Evolutionary conservation across 2,113 vertebrate genomes (phyloP), one percentile per base, ranked within the genome.

Genomic region (Cochlearius cochlearius): DNA sequence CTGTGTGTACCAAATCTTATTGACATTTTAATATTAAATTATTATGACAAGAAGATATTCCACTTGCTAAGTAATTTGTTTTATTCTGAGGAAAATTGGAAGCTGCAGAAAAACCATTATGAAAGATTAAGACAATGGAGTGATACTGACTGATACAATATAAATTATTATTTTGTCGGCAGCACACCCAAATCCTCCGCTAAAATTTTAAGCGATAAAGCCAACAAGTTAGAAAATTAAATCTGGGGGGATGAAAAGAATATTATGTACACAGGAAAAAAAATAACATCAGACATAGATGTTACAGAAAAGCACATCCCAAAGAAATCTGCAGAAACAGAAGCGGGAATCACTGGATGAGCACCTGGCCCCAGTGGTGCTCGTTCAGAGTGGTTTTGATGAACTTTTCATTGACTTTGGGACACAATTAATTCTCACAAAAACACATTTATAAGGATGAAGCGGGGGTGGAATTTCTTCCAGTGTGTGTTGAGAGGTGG

Each of bases 1-100:
- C 88, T 95, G 94, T 97, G 96, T 97, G 96, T 96, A 97, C 96
- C 94, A 96, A 98, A 96, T 95, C 96, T 97, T 97, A 97, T 97
- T 97, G 97, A 97, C 97, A 97, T 98, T 97, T 97, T 98, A 97
- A 97, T 98, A 98, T 97, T 97, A 98, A 97, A 97, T 98, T 97
- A 97, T 97, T 97, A 97, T 97, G 97, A 97, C 96, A 97, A 96
- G 94, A 97, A 97, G 96, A 97, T 96, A 97, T 97, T 97, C 97
- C 84, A 95, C 96, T 98, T 96, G 95, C 96, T 98, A 97, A 97
- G 97, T 97, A 97, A 98, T 97, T 98, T 97, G 96, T 97, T 97
- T 98, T 97, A 97, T 97, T 97, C 89, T 30, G 86, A 92, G 86
- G 86, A 97, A 98, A 97, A 97, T 96, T 97, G 96, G 96, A 97